Evolutionary conservation across 2,888 invertebrate species (phyloP), one percentile per base, ranked within the genome.

Genomic region (Cantharis rufa): DNA sequence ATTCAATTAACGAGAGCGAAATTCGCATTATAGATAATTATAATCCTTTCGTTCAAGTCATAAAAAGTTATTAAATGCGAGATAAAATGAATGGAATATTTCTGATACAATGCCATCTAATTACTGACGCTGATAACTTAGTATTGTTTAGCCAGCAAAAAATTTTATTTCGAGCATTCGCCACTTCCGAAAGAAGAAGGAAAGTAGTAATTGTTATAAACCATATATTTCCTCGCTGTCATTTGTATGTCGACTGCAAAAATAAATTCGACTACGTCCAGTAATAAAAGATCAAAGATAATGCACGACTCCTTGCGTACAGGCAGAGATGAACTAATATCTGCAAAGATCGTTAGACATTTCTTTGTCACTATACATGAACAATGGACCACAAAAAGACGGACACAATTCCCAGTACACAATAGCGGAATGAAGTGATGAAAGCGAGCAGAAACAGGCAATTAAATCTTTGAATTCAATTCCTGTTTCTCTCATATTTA

Each of bases 381-480:
- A 81, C 81, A 81, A 81, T 80, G 75, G 79, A 71, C 76, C 79
- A 69, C 76, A 75, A 80, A 77, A 78, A 80, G 79, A 78, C 77
- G 74, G 77, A 75, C 78, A 78, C 72, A 74, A 76, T 79, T 75
- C 78, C 63, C 64, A 64, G 28, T 48, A 75, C 69, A 80, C 80
- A 81, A 80, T 79, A 75, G 77, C 79, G 79, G 80, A 81, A 82
- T 81, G 78, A 80, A 81, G 80, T 81, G 81, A 82, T 82, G 80
- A 81, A 83, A 82, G 81, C 81, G 77, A 80, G 78, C 80, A 80
- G 82, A 81, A 81, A 81, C 79, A 79, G 81, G 81, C 83, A 81
- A 82, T 82, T 83, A 77, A 71, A 77, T 74, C 73, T 68, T 66
- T 71, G 71, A 74, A 74, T 77, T 74, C 74, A 71, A 75, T 75